Base-by-base conservation (phyloP, 2,113 vertebrate genomes). In the Hyaena hyaena region DNA sequence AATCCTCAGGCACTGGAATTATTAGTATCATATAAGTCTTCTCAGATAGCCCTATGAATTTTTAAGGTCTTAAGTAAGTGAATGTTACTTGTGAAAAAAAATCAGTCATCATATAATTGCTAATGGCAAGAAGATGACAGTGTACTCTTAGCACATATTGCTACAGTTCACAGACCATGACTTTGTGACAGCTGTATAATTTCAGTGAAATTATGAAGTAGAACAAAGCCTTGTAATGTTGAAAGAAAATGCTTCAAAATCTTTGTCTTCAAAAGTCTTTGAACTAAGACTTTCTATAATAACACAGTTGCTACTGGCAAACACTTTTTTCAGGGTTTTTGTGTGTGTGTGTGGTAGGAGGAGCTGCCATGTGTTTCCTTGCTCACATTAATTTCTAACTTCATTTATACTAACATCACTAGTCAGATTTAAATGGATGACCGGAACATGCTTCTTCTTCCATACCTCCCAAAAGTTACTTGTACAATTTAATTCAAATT, bases 101-200 rank as follows among this genome's bases (percentile, higher is more conserved):
- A 50, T 45, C 33, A 93, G 8, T 15, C 58, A 74, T 88, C 33
- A 65, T 35, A 69, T 81, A 35, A 89, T 66, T 87, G n/a, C 21
- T 87, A 82, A 89, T 50, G 28, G 43, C 48, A 74, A 33, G 53
- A 92, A 76, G 68, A 89, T 93, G 69, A 89, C 81, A 96, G 12
- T 77, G 28, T 85, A 71, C 33, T 81, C 33, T 74, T 90, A 96
- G 23, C 19, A 92, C 68, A 21, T 43, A 24, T 83, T 63, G 95
- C 79, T 84, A 33, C 7, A 73, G 35, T 65, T 95, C 87, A 95
- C 33, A 92, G 45, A 76, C 35, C 50, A 84, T 94, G 90, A 84
- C 43, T 95, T 90, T 88, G 6, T 96, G 83, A 97, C 90, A 98
- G 58, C 63, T 95, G 7, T 94, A 58, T 93, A 97, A 98, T 97